Conservation (phyloP, 2,888 invertebrate species). For the Folsomia manolachei region DNA sequence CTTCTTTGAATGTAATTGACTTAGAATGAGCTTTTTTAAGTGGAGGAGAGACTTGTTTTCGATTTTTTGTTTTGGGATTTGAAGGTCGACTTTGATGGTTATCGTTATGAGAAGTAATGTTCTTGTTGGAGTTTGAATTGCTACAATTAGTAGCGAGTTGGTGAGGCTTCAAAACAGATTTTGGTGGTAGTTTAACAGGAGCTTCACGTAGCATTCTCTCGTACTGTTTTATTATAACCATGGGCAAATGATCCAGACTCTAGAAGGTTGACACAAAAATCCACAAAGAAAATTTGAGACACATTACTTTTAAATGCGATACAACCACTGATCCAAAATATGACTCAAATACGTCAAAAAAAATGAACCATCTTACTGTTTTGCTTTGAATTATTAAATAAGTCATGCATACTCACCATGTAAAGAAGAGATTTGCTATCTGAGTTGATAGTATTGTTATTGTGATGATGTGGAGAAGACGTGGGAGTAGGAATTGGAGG, state of each 20-base stretch:
- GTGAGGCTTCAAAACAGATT: conserved; percentile 13
- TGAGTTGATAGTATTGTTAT: conserved; percentile 29
- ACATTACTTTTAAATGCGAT: too few relatives aligned
- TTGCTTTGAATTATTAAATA: background rate
- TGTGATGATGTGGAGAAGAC: conserved; percentile 5
- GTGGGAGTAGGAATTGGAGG: background rate
- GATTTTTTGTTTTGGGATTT: background rate
- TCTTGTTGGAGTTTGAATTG: conserved; percentile 5
- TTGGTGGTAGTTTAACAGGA: conserved; percentile 8
- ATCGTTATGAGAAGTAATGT: background rate
- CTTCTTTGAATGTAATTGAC: conserved; percentile 12
- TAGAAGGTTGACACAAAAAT: too few relatives aligned
- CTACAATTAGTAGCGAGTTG: background rate
- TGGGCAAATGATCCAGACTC: conserved; percentile 45
- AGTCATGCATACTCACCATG: conserved; percentile 29
- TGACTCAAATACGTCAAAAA: too few relatives aligned
- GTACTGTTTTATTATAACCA: conserved; percentile 49
- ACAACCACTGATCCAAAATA: too few relatives aligned
- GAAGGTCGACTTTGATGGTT: conserved; percentile 13
- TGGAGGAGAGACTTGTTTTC: background rate
- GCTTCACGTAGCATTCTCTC: conserved; percentile 48
- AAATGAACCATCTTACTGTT: too few relatives aligned
- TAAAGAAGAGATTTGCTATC: conserved; percentile 50
- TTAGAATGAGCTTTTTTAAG: conserved; percentile 6
- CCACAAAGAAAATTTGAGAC: too few relatives aligned